Percentiles rank a stretch among this genome's conserved stretches.
Conservation (phyloP, 1,140 invertebrate species). For the Kradibia gibbosae region DNA sequence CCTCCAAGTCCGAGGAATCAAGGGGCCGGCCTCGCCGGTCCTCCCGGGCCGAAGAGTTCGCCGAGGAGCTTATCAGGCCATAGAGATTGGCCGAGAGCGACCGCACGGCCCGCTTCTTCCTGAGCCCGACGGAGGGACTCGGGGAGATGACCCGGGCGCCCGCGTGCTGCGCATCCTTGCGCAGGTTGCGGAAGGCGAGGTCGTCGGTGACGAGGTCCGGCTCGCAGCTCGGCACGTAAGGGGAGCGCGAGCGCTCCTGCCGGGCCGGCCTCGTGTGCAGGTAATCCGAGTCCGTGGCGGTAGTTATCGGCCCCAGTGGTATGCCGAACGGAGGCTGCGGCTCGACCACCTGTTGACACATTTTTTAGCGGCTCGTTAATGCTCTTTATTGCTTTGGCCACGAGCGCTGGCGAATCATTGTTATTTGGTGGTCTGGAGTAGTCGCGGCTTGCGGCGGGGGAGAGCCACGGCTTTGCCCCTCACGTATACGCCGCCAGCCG, state of each 20-base stretch:
- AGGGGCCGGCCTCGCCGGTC: not conserved
- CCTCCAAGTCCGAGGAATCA: not conserved
- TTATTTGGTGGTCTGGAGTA: too few species aligned
- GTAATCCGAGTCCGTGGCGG: conserved; percentile 85
- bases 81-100: conserved; percentile 87
- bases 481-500: too few species aligned
- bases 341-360: conserved; percentile 73
- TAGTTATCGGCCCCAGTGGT: conserved; percentile 84
- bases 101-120: conserved; percentile 83
- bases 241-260: conserved; percentile 72
- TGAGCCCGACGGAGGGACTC: conserved; percentile 60
- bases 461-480: too few species aligned
- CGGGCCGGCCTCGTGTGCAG: conserved; percentile 81
- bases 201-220: conserved; percentile 91
- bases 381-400: too few species aligned
- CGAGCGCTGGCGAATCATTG: too few species aligned
- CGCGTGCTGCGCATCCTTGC: conserved; percentile 79
- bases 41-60: not conserved
- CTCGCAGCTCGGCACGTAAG: conserved; percentile 78
- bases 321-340: conserved; percentile 93
- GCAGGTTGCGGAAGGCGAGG: conserved; percentile 85
- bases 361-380: too few species aligned
- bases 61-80: conserved; percentile 73
- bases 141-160: not conserved
- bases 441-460: too few species aligned